phyloP scores from a whole-genome alignment of 2,797 vertebrate species.

The Brotula barbata region DNA sequence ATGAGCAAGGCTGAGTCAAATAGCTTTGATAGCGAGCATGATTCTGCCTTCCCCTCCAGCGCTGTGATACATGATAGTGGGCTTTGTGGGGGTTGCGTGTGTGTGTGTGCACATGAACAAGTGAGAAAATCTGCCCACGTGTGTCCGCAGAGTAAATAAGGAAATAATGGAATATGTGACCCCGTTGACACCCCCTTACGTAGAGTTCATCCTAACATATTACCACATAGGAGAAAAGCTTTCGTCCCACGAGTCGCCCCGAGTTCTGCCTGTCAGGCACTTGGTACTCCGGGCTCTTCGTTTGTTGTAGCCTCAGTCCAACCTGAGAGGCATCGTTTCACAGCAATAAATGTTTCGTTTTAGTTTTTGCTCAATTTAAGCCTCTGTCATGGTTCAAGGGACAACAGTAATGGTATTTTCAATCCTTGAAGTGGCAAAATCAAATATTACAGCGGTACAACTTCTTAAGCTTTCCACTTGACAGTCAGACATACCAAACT shows the following conservation, averaged over 20 bases:
- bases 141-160: not conserved
- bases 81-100: constrained; percentile 6
- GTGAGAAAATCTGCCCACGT: not conserved
- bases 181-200: no score
- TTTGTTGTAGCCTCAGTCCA: not conserved
- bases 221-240: not conserved
- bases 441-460: no score
- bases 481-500: no score
- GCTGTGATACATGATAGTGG: constrained; percentile 37
- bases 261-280: not conserved
- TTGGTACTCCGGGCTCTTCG: not conserved
- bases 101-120: constrained; percentile 14
- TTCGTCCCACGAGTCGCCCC: not conserved
- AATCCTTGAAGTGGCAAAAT: not conserved
- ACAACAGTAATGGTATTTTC: not conserved
- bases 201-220: constrained; percentile 1
- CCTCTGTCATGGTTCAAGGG: not conserved
- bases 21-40: constrained; percentile 51
- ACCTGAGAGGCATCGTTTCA: not conserved
- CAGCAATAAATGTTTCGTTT: not conserved
- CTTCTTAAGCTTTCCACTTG: no score
- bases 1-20: constrained; percentile 57
- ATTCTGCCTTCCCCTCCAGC: constrained; percentile 42
- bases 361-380: not conserved
- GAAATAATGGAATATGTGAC: no score